Evolutionary conservation across 2,113 vertebrate genomes (phyloP).

Genomic region (Planiliza haematocheilus): DNA sequence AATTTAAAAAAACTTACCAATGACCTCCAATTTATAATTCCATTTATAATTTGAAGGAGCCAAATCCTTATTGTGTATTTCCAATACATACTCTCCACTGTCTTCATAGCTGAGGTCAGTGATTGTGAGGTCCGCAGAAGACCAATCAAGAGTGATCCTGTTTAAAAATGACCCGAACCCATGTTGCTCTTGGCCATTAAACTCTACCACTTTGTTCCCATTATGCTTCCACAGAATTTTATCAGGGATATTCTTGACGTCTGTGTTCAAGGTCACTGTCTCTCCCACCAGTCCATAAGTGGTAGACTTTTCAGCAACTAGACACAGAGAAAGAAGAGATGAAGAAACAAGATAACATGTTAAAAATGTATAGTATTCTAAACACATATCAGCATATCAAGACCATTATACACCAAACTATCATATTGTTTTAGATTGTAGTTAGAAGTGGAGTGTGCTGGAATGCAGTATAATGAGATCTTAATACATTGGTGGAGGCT

Average conservation of each 20-base stretch:
- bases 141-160: conserved; percentile 55
- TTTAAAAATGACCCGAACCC: background rate
- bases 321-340: background rate
- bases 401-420: too few relatives aligned
- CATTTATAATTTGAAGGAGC: too few relatives aligned
- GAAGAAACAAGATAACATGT: background rate
- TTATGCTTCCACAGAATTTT: conserved; percentile 72
- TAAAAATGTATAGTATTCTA: too few relatives aligned
- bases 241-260: accelerated
- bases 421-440: too few relatives aligned
- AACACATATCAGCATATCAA: too few relatives aligned
- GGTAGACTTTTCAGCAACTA: conserved; percentile 28
- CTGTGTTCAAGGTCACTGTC: background rate
- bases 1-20: conserved; percentile 64
- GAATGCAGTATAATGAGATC: too few relatives aligned
- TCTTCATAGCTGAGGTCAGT: conserved; percentile 46
- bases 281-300: conserved; percentile 43
- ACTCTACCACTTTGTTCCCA: conserved; percentile 59
- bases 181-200: background rate
- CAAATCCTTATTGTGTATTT: background rate
- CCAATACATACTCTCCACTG: conserved; percentile 65
- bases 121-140: conserved; percentile 53
- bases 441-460: too few relatives aligned
- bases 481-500: too few relatives aligned
- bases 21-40: too few relatives aligned